Evolutionary conservation across 2,113 vertebrate species (phyloP), one percentile per base, ranked within the genome.

Genomic region (Eulemur rufifrons): DNA sequence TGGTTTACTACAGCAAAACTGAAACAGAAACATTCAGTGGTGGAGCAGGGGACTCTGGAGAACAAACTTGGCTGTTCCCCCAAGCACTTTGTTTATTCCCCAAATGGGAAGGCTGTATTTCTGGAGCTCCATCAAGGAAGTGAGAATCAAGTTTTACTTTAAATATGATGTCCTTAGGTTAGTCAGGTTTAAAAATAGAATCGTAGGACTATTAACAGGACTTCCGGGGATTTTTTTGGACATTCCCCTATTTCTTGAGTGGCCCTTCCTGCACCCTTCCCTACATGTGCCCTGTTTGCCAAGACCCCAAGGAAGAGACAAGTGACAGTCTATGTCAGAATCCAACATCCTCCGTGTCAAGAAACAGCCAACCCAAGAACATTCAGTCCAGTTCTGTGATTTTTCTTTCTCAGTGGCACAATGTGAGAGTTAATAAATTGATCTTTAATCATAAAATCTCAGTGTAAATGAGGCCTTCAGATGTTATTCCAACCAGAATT

Each of bases 141-240:
- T 89, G 80, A 96, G 34, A 96, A 61, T 74, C 74, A 69, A 11
- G 21, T 15, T 91, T 94, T 91, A 91, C n/a, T 95, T 45, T 80
- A 96, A 96, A 95, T 95, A 84, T 13, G 27, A 29, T 91, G 39
- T 59, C 84, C 39, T 66, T 82, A 77, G 0, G 0, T 85, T 56
- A 91, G 50, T 12, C 18, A 56, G 4, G 34, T 61, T 91, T 81
- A 89, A 93, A 95, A 94, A 85, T 47, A 96, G 71, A 88, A 87
- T 61, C 21, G 9, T 14, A 77, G 54, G n/a, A 94, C 42, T 42
- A 86, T 52, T 86, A 42, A 96, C 64, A 94, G 61, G 25, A 89
- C 56, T 73, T 82, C 29, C 27, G 77, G 50, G 17, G 21, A 42
- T 68, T 56, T 39, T 12, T 64, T 77, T 71, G 63, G 64, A 86